Percentiles rank a stretch among this genome's conserved stretches.
phyloP scores from a whole-genome alignment of 2,888 invertebrate genomes.

The Choreutis nemorana region DNA sequence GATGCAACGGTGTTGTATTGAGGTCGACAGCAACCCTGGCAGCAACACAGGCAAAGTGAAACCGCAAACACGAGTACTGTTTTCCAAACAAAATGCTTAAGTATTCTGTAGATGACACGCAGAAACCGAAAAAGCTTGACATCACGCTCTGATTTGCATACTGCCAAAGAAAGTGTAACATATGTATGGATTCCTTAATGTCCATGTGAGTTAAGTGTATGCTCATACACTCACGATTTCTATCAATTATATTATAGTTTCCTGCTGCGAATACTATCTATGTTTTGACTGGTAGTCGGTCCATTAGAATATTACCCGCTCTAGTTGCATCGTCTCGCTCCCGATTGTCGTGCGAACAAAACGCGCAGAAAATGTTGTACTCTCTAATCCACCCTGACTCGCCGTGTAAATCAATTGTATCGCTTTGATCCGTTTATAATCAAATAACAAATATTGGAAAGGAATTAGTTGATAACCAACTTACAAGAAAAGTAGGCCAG shows the following conservation, averaged over 20 bases:
- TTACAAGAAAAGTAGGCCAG: constrained; percentile 31
- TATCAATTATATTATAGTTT: too few species aligned
- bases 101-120: constrained; percentile 17
- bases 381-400: constrained; percentile 34
- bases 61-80: too few species aligned
- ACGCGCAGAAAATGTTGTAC: constrained; percentile 29
- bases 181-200: too few species aligned
- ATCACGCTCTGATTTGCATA: constrained; percentile 58
- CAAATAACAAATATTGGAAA: constrained; percentile 43
- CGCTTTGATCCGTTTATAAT: constrained; percentile 39
- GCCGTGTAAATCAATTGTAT: constrained; percentile 43
- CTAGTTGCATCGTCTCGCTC: constrained; percentile 50
- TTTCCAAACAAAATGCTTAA: constrained; percentile 23
- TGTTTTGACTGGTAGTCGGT: constrained; percentile 18
- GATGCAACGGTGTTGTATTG: constrained; percentile 14
- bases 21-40: constrained; percentile 6
- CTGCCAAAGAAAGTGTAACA: constrained; percentile 52
- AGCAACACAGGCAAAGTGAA: constrained; percentile 6
- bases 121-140: constrained; percentile 24
- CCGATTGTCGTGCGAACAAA: constrained; percentile 58
- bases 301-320: constrained; percentile 52
- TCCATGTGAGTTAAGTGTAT: too few species aligned
- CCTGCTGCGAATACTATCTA: too few species aligned
- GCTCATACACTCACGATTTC: too few species aligned
- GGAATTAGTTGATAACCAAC: too few species aligned